Percentiles rank a stretch among this genome's conserved stretches.
Evolutionary conservation across 2,888 invertebrate species (phyloP).

Genomic region (Orchesella flavescens): DNA sequence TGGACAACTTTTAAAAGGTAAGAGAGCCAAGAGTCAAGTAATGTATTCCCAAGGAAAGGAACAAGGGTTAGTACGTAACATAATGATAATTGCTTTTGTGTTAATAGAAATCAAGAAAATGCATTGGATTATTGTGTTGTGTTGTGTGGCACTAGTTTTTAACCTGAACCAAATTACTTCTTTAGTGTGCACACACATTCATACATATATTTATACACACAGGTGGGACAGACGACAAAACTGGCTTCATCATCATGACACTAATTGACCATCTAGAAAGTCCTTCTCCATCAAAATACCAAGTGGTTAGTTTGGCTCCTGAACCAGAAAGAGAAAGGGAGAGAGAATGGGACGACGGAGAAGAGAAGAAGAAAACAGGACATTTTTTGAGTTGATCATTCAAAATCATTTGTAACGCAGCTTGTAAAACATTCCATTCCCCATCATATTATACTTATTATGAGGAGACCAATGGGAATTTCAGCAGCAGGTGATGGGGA

Average conservation of each 20-base stretch:
- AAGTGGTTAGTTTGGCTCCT: no score
- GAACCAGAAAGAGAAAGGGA: no score
- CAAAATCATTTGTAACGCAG: no score
- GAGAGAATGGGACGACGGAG: no score
- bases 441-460: no score
- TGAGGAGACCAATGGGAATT: no score
- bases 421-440: no score
- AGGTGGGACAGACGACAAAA: conserved; percentile 39
- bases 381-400: no score
- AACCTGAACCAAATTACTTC: conserved; percentile 20
- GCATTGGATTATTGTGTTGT: conserved; percentile 4
- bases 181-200: conserved; percentile 13
- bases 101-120: conserved; percentile 39
- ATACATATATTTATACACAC: no score
- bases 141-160: conserved; percentile 8
- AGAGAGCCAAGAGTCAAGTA: neutral
- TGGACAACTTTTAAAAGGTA: conserved; percentile 36
- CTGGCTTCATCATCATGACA: conserved; percentile 28
- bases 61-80: neutral
- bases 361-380: no score
- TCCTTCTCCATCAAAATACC: no score
- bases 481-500: no score
- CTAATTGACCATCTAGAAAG: conserved; percentile 1
- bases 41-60: neutral
- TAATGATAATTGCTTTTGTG: conserved; percentile 60